Evolutionary conservation across 2,888 invertebrate species (phyloP).

Genomic region (Heliothis peltigera): DNA sequence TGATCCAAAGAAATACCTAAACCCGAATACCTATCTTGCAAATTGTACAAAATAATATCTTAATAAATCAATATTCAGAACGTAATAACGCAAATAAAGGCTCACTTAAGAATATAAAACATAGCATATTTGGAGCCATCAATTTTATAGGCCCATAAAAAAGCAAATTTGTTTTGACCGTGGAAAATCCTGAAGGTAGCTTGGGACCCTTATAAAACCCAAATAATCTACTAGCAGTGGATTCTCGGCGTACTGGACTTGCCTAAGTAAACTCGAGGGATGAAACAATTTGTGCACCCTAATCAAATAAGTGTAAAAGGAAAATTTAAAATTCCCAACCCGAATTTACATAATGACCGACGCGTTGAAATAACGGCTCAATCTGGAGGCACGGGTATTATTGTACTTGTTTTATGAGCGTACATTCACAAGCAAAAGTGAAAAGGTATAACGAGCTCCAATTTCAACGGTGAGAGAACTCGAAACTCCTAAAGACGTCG

Average conservation of each 20-base stretch:
- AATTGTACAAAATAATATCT: slow-evolving; percentile 45
- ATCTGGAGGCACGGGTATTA: slow-evolving; percentile 71
- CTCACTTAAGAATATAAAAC: slow-evolving; percentile 55
- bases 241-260: slow-evolving; percentile 60
- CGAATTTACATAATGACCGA: slow-evolving; percentile 81
- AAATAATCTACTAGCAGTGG: slow-evolving; percentile 67
- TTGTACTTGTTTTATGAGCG: slow-evolving; percentile 65
- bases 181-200: slow-evolving; percentile 60
- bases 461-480: slow-evolving; percentile 5
- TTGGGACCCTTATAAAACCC: slow-evolving; percentile 62
- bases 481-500: slow-evolving; percentile 11
- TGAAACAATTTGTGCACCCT: slow-evolving; percentile 83
- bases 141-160: slow-evolving; percentile 59
- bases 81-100: slow-evolving; percentile 57
- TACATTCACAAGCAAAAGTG: slow-evolving; percentile 43
- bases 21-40: slow-evolving; percentile 10
- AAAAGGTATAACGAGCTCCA: slow-evolving; percentile 9
- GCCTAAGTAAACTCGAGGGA: slow-evolving; percentile 75
- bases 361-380: slow-evolving; percentile 74
- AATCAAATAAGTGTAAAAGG: slow-evolving; percentile 83
- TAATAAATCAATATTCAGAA: slow-evolving; percentile 61
- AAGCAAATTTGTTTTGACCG: slow-evolving; percentile 61
- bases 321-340: slow-evolving; percentile 78
- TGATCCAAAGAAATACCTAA: slow-evolving; percentile 17
- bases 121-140: slow-evolving; percentile 55